Conservation (phyloP, 2,888 invertebrate species). For the Hydrotaea diabolus region DNA sequence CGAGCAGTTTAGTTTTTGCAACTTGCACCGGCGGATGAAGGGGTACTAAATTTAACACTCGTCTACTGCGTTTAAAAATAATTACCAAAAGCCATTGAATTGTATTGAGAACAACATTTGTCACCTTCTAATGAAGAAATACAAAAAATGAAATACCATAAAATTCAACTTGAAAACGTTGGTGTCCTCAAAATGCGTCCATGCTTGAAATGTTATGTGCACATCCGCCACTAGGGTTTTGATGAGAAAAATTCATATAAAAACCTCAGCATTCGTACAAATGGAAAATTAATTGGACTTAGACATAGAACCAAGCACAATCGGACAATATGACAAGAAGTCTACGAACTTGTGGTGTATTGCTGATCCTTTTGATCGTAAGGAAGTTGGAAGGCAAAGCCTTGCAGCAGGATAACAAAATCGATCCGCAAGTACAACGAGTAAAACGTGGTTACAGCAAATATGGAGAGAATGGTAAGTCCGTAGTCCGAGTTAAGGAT, state of each 20-base stretch:
- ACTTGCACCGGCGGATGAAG: background rate
- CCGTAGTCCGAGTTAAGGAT: constrained; percentile 32
- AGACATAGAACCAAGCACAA: background rate
- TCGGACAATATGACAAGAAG: background rate
- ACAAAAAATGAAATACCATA: constrained; percentile 46
- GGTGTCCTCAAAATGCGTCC: constrained; percentile 71
- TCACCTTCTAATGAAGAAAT: constrained; percentile 42
- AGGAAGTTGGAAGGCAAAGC: constrained; percentile 23
- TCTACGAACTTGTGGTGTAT: constrained; percentile 21
- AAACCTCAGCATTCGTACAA: constrained; percentile 2
- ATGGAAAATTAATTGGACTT: constrained; percentile 11
- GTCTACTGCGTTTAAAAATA: background rate
- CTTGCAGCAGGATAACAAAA: background rate
- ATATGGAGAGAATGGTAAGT: constrained; percentile 69
- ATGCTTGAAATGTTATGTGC: constrained; percentile 70
- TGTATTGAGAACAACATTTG: constrained; percentile 43
- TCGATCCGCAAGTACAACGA: constrained; percentile 1
- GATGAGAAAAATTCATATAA: constrained; percentile 51
- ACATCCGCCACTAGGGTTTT: constrained; percentile 64
- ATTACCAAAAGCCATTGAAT: constrained; percentile 51
- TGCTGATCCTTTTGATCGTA: constrained; percentile 31
- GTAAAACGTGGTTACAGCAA: constrained; percentile 57
- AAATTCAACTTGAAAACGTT: constrained; percentile 50
- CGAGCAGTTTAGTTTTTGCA: background rate
- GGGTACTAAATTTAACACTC: background rate